phyloP scores from a whole-genome alignment of 2,797 vertebrate genomes.

The Helostoma temminkii region DNA sequence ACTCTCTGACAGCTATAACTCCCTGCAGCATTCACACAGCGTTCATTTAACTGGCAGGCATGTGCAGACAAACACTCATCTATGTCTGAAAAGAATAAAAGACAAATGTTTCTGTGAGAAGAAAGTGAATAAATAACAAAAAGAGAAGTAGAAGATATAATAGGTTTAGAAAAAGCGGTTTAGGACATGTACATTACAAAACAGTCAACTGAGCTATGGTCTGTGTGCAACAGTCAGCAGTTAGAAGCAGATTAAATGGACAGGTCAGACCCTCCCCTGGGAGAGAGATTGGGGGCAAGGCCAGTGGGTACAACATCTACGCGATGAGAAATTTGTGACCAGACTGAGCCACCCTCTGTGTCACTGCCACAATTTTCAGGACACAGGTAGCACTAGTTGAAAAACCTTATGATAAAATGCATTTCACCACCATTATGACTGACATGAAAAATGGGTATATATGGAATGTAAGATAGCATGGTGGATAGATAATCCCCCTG shows the following conservation, averaged over 20 bases:
- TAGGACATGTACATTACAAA: constrained; percentile 11
- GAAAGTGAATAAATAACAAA: constrained; percentile 21
- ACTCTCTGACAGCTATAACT: constrained; percentile 88
- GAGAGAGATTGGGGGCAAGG: constrained; percentile 45
- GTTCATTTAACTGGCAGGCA: constrained; percentile 87
- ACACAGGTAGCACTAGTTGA: constrained; percentile 26
- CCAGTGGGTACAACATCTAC: constrained; percentile 49
- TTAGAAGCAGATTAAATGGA: constrained; percentile 46
- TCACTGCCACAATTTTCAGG: constrained; percentile 42
- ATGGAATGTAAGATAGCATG: constrained; percentile 29
- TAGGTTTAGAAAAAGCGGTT: constrained; percentile 12
- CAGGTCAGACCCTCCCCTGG: constrained; percentile 42
- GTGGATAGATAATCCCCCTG: constrained; percentile 52
- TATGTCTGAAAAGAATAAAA: constrained; percentile 82
- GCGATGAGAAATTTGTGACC: constrained; percentile 57
- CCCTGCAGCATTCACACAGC: constrained; percentile 89
- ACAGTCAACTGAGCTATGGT: background rate
- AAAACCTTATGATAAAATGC: constrained; percentile 42
- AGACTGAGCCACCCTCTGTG: constrained; percentile 20
- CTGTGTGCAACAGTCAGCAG: constrained; percentile 30
- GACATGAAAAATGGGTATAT: constrained; percentile 32
- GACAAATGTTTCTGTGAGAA: constrained; percentile 37
- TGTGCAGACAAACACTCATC: constrained; percentile 90
- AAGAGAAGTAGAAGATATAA: constrained; percentile 7
- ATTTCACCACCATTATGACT: constrained; percentile 12